phyloP scores from a whole-genome alignment of 2,888 invertebrate species.

The Trisateles emortualis region DNA sequence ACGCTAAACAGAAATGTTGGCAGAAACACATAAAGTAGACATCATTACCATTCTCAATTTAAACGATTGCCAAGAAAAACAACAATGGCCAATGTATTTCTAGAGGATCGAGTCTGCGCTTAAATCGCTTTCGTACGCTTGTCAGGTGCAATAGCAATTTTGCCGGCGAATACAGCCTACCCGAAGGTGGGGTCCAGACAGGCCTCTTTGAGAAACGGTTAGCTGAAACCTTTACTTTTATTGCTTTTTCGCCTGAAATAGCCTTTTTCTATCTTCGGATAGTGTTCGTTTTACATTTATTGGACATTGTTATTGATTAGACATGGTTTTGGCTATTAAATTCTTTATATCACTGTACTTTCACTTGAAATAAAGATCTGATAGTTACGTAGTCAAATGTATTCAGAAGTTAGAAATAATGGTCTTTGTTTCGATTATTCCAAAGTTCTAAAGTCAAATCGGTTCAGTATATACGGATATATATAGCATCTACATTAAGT shows the following conservation, averaged over 20 bases:
- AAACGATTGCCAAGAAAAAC: constrained; percentile 42
- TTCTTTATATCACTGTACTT: constrained; percentile 4
- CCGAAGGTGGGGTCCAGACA: constrained; percentile 57
- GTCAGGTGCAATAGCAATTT: constrained; percentile 77
- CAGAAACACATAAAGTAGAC: constrained; percentile 37
- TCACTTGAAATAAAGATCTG: not conserved
- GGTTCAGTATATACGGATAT: no score
- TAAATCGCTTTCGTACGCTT: constrained; percentile 56
- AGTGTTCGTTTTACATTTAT: constrained; percentile 59
- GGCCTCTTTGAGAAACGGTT: constrained; percentile 66
- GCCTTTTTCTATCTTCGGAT: constrained; percentile 51
- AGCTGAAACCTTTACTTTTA: constrained; percentile 65
- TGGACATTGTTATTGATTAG: constrained; percentile 53
- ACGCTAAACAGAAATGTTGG: constrained; percentile 18
- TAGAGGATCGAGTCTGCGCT: constrained; percentile 32
- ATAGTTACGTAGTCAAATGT: not conserved
- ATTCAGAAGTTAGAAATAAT: no score
- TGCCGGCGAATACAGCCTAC: constrained; percentile 51
- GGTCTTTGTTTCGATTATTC: no score
- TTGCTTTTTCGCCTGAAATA: constrained; percentile 47
- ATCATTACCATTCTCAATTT: constrained; percentile 40
- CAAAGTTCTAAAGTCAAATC: no score
- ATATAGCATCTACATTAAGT: constrained; percentile 8
- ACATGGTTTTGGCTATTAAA: constrained; percentile 12
- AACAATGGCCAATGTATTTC: constrained; percentile 37